Conservation (phyloP, 2,797 vertebrate species). For the Hydrophis major region DNA sequence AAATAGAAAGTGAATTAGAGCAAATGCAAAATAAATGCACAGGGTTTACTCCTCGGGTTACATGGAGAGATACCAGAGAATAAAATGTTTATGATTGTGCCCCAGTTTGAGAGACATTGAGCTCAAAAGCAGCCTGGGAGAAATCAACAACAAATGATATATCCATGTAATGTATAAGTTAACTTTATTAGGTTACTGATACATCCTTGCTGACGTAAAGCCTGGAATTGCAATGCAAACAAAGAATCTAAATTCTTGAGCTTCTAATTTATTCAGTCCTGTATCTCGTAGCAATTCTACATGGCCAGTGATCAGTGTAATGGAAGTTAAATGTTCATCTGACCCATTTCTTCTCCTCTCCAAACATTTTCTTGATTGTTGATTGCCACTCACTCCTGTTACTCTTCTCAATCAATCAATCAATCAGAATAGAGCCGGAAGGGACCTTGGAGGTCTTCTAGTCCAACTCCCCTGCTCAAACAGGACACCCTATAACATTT, state of each 20-base stretch:
- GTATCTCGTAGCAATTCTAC: background rate
- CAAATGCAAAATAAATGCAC: background rate
- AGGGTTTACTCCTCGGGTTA: background rate
- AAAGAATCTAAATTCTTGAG: background rate
- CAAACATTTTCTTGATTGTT: background rate
- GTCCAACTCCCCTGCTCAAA: background rate
- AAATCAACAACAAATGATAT: background rate
- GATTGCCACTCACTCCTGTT: background rate
- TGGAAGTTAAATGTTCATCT: background rate
- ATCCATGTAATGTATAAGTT: background rate
- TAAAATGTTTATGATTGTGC: background rate
- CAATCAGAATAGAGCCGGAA: background rate
- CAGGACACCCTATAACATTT: background rate
- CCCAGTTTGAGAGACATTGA: background rate
- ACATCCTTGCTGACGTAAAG: background rate
- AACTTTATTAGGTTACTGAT: background rate
- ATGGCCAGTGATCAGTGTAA: background rate
- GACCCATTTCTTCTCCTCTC: background rate
- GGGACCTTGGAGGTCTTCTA: background rate
- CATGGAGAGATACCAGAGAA: background rate
- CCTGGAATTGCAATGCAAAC: background rate
- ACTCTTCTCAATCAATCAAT: background rate
- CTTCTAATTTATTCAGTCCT: background rate
- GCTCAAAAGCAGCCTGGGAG: background rate
- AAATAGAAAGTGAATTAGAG: background rate